Evolutionary conservation across 2,797 vertebrate species (phyloP), one percentile per base, ranked within the genome.

Genomic region (Pampus argenteus): DNA sequence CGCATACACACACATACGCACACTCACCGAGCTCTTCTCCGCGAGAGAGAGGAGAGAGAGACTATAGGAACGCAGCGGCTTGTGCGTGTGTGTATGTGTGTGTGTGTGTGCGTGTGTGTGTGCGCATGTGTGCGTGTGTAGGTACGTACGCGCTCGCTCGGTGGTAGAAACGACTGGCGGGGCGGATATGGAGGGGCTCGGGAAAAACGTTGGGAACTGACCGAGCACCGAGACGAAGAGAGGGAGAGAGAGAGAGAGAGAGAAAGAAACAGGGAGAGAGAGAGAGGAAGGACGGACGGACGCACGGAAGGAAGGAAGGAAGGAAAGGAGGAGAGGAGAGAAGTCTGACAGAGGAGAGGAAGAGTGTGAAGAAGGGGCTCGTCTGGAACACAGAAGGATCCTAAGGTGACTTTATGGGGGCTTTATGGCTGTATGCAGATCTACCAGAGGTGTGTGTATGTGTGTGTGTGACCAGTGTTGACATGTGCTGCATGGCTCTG

Each of bases 331-430:
- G 63, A 66, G 47, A 64, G 76, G 55, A 76, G 66, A 87, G 59
- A 87, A 89, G 85, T 88, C 71, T 83, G 86, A 93, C 85, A 81
- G 80, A 75, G 73, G 81, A 86, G 85, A 82, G 72, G 76, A 84
- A 78, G 85, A 88, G 82, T 73, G 82, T 57, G 86, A 92, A 92
- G 92, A 92, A 91, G 88, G 84, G 89, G 87, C 84, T 93, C 79
- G 83, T 86, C 91, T 87, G 89, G 86, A 92, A 86, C 87, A 82
- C 83, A 79, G 61, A 86, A 89, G 93, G 94, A 96, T 91, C 91
- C 92, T 93, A 91, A 96, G 96, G 96, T 96, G 95, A 96, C 91
- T 93, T 88, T 86, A 79, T 67, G 66, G 81, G 72, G 75, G 13
- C 79, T 87, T 92, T 85, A 74, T 84, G 73, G 61, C 56, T 78